A percentile compares a stretch with the other conserved stretches of the same genome.
Evolutionary conservation across 2,113 vertebrate genomes (phyloP).

Genomic region (Elephantulus edwardii): DNA sequence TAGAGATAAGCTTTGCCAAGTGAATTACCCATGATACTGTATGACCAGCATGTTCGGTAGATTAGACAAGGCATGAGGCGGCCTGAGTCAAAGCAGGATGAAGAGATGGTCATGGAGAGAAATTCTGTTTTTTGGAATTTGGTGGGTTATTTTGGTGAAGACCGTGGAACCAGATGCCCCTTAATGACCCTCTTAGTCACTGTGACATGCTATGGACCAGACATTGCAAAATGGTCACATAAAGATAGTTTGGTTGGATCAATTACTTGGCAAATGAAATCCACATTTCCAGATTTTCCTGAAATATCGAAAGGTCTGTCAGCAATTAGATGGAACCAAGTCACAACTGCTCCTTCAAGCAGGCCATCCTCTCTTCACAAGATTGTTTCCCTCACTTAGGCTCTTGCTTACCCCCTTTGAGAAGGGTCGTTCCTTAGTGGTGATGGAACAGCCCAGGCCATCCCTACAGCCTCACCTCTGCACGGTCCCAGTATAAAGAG

Average conservation of each 20-base stretch:
- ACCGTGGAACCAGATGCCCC: not conserved
- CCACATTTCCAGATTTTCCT: not conserved
- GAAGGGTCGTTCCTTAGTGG: not conserved
- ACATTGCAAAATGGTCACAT: not conserved
- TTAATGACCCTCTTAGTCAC: not conserved
- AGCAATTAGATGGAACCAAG: not conserved
- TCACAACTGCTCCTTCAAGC: no score
- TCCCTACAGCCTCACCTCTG: not conserved
- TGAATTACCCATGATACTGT: no score
- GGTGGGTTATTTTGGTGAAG: not conserved
- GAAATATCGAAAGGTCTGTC: not conserved
- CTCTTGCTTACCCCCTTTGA: not conserved
- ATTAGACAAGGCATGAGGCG: not conserved
- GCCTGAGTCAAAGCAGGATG: not conserved
- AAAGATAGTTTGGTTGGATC: not conserved
- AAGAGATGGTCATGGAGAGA: not conserved
- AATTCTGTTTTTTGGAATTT: not conserved
- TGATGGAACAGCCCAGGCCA: no score
- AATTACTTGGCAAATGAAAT: not conserved
- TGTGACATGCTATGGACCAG: not conserved
- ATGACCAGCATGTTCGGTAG: not conserved
- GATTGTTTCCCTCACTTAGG: not conserved
- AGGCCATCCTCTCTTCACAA: not conserved
- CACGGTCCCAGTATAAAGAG: not conserved
- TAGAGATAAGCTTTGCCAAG: not conserved